Evolutionary conservation across 2,113 vertebrate species (phyloP), one percentile per base, ranked within the genome.

Genomic region (Lota lota): DNA sequence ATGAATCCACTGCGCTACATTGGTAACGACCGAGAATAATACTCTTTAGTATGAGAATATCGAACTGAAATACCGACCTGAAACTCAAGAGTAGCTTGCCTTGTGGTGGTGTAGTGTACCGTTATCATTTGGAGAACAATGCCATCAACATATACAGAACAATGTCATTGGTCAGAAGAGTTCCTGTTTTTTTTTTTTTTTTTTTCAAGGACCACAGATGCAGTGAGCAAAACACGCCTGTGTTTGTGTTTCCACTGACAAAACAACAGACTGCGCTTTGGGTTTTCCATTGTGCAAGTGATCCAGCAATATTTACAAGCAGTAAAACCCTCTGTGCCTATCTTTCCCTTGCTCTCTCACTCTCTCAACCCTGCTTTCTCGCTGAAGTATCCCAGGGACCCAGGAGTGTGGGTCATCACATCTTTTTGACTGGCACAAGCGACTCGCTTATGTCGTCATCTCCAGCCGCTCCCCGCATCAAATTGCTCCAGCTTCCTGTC

Each of bases 401-500:
- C 60, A 69, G 65, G 58, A 79, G 64, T 50, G 61, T 64, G 51
- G 61, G 74, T 83, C 76, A 79, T 78, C 66, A 79, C 71, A 83
- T 83, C 81, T 76, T 70, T 74, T 72, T 61, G 65, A 82, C 67
- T 51, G 66, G 67, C 53, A 71, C 70, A 83, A 74, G 66, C 63
- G 69, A 79, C 16, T n/a, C 40, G 73, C 67, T 19, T 82, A 62
- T 70, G 75, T 67, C 78, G 67, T 86, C 80, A 78, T 72, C 82
- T 70, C 56, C 68, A 36, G 28, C 36, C 19, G 63, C 28, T 6
- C 28, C 28, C 28, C 57, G 63, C 77, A 77, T 83, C 84, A 81
- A 81, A 77, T 83, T 74, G 72, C 79, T 79, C 68, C 74, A 6
- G 73, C 78, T 89, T 89, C 80, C 81, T 85, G 84, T 80, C 70